Conservation (phyloP, 92 coral and sea anemone species). For the Actinostola sp. region DNA sequence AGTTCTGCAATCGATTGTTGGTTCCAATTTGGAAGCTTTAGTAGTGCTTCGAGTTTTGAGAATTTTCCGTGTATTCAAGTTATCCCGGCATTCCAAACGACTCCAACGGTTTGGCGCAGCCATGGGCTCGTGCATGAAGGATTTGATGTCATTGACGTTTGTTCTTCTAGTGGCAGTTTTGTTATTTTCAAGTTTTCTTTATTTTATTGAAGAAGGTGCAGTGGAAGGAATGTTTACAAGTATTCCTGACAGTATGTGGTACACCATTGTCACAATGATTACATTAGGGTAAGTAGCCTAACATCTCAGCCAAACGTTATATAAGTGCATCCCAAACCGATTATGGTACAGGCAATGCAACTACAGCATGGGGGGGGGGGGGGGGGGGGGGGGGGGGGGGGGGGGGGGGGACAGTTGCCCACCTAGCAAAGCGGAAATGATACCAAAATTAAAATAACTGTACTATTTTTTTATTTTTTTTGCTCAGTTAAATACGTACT, state of each 20-base stretch:
- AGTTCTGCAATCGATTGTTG: constrained; percentile 60
- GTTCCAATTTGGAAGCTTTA: constrained; percentile 81
- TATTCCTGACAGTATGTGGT: constrained; percentile 98
- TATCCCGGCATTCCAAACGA: constrained; percentile 88
- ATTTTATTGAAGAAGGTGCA: constrained; percentile 82
- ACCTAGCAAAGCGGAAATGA: too few relatives aligned
- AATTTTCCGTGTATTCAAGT: constrained; percentile 86
- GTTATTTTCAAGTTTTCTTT: constrained; percentile 86
- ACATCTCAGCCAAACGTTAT: too few relatives aligned
- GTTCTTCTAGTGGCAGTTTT: constrained; percentile 82
- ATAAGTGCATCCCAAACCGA: too few relatives aligned
- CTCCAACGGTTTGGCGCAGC: constrained; percentile 89
- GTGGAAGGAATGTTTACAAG: constrained; percentile 87
- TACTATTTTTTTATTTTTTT: too few relatives aligned
- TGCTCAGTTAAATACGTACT: too few relatives aligned
- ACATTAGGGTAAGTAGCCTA: constrained; percentile 98
- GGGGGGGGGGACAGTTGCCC: too few relatives aligned
- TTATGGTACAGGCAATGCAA: too few relatives aligned
- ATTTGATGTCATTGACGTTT: constrained; percentile 78
- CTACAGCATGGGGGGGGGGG: too few relatives aligned
- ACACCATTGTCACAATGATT: constrained; percentile 90
- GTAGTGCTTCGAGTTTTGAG: constrained; percentile 90
- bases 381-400: too few relatives aligned
- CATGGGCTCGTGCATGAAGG: constrained; percentile 73
- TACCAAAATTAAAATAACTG: too few relatives aligned